Evolutionary conservation across 2,113 vertebrate genomes (phyloP), one percentile per base, ranked within the genome.

Genomic region (Kobus ellipsiprymnus): DNA sequence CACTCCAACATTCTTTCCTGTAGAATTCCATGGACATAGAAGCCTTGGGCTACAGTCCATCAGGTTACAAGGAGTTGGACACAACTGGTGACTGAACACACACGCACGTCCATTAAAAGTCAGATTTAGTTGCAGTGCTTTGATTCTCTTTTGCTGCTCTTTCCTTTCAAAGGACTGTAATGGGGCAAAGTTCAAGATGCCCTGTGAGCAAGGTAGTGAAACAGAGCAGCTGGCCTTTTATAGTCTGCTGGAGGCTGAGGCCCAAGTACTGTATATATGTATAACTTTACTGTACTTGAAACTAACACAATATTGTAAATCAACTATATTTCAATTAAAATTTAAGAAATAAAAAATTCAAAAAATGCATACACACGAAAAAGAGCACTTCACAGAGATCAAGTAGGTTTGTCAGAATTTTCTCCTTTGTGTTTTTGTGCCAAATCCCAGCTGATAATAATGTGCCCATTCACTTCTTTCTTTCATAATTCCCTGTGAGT

Each of bases 361-460:
- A 14, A 77, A 44, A 44, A 27, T 27, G 2, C 40, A 7, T 23
- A 44, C 19, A 44, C 67, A 78, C 19, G 7, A 13, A 36, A 82
- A 46, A 85, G 19, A 87, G 19, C 55, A 25, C 13, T 36, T 13
- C 11, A 25, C n/a, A 14, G 13, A 29, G 11, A 50, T 81, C 7
- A 17, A 19, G 11, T 12, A 15, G 44, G 9, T 44, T 67, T 50
- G n/a, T 67, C 33, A 89, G 59, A 86, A 88, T 82, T 67, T 57
- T 78, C 67, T 60, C 54, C 40, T 36, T 40, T 92, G 30, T 21
- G 10, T 25, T 33, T 77, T 71, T 36, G 67, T 33, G 48, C 77
- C 60, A 96, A 48, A 80, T 89, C 54, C 44, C 54, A 86, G 21
- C 10, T 85, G 46, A 87, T 57, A 82, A 80, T 16, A 64, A 59